These are phyloP conservation scores for Rhagoletis zephyria DNA, from an alignment of 1,140 invertebrate species.

Conservation along the genomic window DNA sequence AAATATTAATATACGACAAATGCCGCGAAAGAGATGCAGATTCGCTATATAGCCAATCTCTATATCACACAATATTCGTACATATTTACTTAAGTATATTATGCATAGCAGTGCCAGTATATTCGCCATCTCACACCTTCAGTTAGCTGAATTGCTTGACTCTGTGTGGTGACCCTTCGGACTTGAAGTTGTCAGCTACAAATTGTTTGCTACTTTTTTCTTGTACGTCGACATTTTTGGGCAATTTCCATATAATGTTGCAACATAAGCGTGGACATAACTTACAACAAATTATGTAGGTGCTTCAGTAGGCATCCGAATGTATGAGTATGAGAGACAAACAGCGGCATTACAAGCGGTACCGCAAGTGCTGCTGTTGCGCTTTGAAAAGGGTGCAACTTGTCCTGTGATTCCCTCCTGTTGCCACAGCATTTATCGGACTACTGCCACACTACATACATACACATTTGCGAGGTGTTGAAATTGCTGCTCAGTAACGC, in stretches of 20 bases:
- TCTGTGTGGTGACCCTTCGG: neutral
- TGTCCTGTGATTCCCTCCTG: neutral
- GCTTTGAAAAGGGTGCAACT: neutral
- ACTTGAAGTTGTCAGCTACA: conserved; percentile 31
- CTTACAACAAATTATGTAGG: conserved; percentile 41
- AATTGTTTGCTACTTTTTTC: conserved; percentile 31
- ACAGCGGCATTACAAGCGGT: neutral
- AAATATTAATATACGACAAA: neutral
- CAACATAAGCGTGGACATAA: conserved; percentile 34
- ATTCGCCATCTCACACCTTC: neutral
- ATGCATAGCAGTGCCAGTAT: neutral
- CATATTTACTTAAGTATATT: neutral
- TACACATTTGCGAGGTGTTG: conserved; percentile 24
- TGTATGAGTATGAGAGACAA: neutral
- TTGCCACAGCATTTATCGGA: neutral
- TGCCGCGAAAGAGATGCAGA: conserved; percentile 23
- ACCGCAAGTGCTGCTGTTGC: conserved; percentile 3
- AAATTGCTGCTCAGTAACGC: conserved; percentile 18
- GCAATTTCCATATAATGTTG: conserved; percentile 28
- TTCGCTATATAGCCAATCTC: conserved; percentile 16
- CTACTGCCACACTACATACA: neutral
- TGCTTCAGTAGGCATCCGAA: neutral
- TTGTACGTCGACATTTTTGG: neutral
- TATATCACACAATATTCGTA: neutral
- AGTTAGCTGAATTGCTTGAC: neutral